These are phyloP conservation scores for Falco berigora DNA, from an alignment of 2,797 vertebrate species.

Conservation along the genomic window DNA sequence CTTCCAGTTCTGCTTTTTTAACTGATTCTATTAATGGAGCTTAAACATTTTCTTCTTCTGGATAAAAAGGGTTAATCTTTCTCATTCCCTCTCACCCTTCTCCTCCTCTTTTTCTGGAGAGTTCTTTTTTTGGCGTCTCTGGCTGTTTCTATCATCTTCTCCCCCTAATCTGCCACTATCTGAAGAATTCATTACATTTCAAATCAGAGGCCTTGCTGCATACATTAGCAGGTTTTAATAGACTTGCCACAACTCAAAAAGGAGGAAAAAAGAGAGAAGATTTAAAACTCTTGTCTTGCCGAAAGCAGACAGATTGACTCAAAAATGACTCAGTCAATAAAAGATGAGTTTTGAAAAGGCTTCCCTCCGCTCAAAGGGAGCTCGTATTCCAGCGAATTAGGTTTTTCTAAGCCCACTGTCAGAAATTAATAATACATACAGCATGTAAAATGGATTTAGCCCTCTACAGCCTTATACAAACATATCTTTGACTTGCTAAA, in stretches of 20 bases:
- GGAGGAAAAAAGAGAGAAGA: constrained; percentile 60
- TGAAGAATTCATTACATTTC: constrained; percentile 68
- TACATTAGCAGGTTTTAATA: constrained; percentile 70
- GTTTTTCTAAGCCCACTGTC: constrained; percentile 67
- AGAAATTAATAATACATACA: constrained; percentile 66
- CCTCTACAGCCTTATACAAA: constrained; percentile 62
- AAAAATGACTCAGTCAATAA: constrained; percentile 75
- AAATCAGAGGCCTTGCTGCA: constrained; percentile 52
- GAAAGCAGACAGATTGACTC: constrained; percentile 76
- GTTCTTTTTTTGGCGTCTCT: constrained; percentile 11
- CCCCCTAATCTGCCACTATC: constrained; percentile 55
- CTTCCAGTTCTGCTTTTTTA: neutral
- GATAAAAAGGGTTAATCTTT: constrained; percentile 41
- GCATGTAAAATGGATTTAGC: constrained; percentile 59
- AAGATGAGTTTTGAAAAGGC: constrained; percentile 74
- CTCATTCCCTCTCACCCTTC: neutral
- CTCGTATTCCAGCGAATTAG: constrained; percentile 63
- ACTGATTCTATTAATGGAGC: neutral
- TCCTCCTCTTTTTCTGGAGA: constrained; percentile 40
- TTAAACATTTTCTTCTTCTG: neutral
- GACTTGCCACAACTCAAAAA: constrained; percentile 64
- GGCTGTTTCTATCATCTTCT: constrained; percentile 26
- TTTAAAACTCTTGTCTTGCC: constrained; percentile 74
- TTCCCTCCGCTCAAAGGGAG: constrained; percentile 63
- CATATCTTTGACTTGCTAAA: constrained; percentile 65